These are phyloP conservation scores for Dicaeum eximium DNA, from an alignment of 2,113 vertebrate genomes.

Conservation along the genomic window DNA sequence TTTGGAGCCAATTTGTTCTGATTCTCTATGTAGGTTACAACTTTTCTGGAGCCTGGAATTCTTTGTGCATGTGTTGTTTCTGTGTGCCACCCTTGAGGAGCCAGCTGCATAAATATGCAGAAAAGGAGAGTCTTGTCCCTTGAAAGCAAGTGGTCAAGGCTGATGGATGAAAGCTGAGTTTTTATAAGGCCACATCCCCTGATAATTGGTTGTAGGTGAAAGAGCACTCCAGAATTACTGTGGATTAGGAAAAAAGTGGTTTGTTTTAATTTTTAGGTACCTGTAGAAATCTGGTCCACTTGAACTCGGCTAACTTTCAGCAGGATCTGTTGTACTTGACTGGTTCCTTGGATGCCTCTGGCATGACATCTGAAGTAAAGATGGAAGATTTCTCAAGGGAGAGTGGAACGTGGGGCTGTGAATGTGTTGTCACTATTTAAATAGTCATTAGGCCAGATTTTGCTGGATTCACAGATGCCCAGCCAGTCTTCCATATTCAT, in stretches of 20 bases:
- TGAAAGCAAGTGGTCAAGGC: fast-evolving
- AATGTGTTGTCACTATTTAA: constrained; percentile 28
- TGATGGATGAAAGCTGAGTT: not conserved
- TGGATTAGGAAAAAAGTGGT: not conserved
- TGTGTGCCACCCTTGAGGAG: not conserved
- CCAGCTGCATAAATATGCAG: not conserved
- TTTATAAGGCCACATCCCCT: not conserved
- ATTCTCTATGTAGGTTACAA: not conserved
- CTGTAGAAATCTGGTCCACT: not conserved
- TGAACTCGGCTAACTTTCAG: not conserved
- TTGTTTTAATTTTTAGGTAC: not conserved
- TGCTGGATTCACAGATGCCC: constrained; percentile 39
- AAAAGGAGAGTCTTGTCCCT: not conserved
- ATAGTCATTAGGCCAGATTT: constrained; percentile 55
- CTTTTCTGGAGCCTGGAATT: not conserved
- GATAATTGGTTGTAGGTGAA: not conserved
- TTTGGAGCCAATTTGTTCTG: not conserved
- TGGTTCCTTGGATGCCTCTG: not conserved
- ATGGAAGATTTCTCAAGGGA: not conserved
- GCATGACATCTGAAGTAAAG: constrained; percentile 1
- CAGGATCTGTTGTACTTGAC: constrained; percentile 6
- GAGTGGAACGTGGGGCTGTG: not conserved
- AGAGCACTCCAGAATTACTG: not conserved
- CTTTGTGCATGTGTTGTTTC: not conserved
- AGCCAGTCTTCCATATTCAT: constrained; percentile 50